Percentiles rank a stretch among this genome's conserved stretches.
phyloP scores from a whole-genome alignment of 1,140 invertebrate species.

The Eupeodes corollae region DNA sequence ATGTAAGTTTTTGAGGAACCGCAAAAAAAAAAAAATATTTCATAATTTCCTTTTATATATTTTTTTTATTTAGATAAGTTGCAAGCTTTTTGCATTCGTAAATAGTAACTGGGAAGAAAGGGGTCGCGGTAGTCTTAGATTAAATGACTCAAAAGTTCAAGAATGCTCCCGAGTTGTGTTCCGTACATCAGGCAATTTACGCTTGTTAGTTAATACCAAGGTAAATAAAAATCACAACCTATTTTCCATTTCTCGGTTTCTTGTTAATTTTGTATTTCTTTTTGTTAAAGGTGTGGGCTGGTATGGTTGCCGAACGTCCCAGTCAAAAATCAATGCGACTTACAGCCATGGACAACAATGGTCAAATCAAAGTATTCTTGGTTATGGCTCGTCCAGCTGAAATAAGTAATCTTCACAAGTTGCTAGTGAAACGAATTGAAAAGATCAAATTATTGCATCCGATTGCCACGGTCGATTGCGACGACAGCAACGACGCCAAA shows the following conservation, averaged over 20 bases:
- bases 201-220: slow-evolving; percentile 88
- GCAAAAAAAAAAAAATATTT: neutral
- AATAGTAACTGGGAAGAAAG: slow-evolving; percentile 77
- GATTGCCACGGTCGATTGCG: neutral
- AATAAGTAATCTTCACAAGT: slow-evolving; percentile 58
- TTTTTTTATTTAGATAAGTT: slow-evolving; percentile 55
- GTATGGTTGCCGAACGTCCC: slow-evolving; percentile 79
- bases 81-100: slow-evolving; percentile 85
- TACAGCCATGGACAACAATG: slow-evolving; percentile 75
- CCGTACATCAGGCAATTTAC: slow-evolving; percentile 72
- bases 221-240: slow-evolving; percentile 33
- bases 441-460: slow-evolving; percentile 36
- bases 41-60: no score
- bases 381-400: slow-evolving; percentile 72
- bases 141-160: slow-evolving; percentile 60
- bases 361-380: slow-evolving; percentile 75
- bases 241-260: slow-evolving; percentile 4
- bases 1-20: slow-evolving; percentile 44
- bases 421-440: slow-evolving; percentile 53
- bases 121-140: slow-evolving; percentile 72
- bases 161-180: slow-evolving; percentile 65
- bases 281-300: slow-evolving; percentile 62
- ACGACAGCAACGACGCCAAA: neutral
- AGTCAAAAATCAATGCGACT: slow-evolving; percentile 77
- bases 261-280: slow-evolving; percentile 5